phyloP scores from a whole-genome alignment of 2,113 vertebrate genomes.

The Oreochromis aureus region DNA sequence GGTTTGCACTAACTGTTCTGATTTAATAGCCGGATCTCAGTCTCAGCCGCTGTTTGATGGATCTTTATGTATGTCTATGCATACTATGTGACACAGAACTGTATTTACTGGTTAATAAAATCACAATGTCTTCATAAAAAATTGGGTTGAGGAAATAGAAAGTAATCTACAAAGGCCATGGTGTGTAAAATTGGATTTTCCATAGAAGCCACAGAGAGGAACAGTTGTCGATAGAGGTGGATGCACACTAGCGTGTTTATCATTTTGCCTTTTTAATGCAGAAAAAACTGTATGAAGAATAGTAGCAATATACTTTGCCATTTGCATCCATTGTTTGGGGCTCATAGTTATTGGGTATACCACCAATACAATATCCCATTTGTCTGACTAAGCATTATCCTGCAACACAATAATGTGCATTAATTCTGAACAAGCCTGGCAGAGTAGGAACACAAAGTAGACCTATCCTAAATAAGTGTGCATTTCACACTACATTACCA shows the following conservation, averaged over 20 bases:
- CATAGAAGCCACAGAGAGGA: constrained; percentile 66
- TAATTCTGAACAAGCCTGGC: constrained; percentile 4
- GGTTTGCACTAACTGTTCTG: constrained; percentile 39
- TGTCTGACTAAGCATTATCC: constrained; percentile 22
- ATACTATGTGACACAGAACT: constrained; percentile 59
- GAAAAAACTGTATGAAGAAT: constrained; percentile 45
- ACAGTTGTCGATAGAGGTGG: constrained; percentile 70
- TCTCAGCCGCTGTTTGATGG: constrained; percentile 43
- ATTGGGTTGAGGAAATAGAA: constrained; percentile 59
- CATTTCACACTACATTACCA: constrained; percentile 29
- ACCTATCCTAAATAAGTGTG: neutral
- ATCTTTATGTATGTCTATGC: constrained; percentile 56
- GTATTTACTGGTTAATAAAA: constrained; percentile 77
- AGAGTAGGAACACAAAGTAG: neutral
- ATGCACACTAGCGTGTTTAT: constrained; percentile 56
- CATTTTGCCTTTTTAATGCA: constrained; percentile 54
- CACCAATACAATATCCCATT: neutral
- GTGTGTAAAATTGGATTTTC: constrained; percentile 79
- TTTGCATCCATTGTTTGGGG: constrained; percentile 46
- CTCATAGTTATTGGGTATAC: constrained; percentile 21
- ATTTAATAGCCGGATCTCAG: constrained; percentile 41
- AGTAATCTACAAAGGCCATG: constrained; percentile 70
- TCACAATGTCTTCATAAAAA: constrained; percentile 71
- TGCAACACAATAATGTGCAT: neutral
- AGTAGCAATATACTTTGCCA: constrained; percentile 35